Conservation (phyloP, 2,888 invertebrate genomes). For the Plagodis pulveraria region DNA sequence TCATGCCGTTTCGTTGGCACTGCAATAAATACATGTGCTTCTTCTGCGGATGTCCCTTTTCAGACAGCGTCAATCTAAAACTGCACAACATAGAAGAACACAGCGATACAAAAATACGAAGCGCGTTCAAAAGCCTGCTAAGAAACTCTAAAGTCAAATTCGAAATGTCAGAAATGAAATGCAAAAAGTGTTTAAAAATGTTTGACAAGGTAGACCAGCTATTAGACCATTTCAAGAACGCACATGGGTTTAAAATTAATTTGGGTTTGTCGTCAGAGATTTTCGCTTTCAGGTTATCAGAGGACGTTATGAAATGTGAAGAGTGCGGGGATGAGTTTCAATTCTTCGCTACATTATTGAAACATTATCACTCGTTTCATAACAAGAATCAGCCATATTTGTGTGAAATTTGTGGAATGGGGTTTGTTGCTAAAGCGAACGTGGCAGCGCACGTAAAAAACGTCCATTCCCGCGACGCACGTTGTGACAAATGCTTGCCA, state of each 20-base stretch:
- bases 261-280: slow-evolving; percentile 42
- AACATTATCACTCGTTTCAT: slow-evolving; percentile 57
- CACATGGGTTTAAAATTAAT: slow-evolving; percentile 50
- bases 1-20: slow-evolving; percentile 57
- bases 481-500: slow-evolving; percentile 45
- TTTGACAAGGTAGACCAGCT: slow-evolving; percentile 48
- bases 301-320: slow-evolving; percentile 53
- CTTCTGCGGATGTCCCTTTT: slow-evolving; percentile 52
- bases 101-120: slow-evolving; percentile 45
- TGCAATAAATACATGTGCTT: slow-evolving; percentile 58
- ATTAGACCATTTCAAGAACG: slow-evolving; percentile 42
- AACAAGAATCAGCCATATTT: slow-evolving; percentile 51
- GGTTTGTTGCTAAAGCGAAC: slow-evolving; percentile 58
- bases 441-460: slow-evolving; percentile 59
- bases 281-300: slow-evolving; percentile 53
- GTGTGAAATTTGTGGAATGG: slow-evolving; percentile 68
- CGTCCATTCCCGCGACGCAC: slow-evolving; percentile 47
- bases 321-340: slow-evolving; percentile 56
- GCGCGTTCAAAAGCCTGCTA: slow-evolving; percentile 42
- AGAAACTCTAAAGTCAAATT: slow-evolving; percentile 50
- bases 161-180: slow-evolving; percentile 51
- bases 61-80: slow-evolving; percentile 45
- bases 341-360: slow-evolving; percentile 58
- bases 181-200: slow-evolving; percentile 48
- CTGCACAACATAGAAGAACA: slow-evolving; percentile 53